Percentiles rank a stretch among this genome's conserved stretches.
phyloP scores from a whole-genome alignment of 2,888 invertebrate genomes.

The Dinocampus coccinellae region DNA sequence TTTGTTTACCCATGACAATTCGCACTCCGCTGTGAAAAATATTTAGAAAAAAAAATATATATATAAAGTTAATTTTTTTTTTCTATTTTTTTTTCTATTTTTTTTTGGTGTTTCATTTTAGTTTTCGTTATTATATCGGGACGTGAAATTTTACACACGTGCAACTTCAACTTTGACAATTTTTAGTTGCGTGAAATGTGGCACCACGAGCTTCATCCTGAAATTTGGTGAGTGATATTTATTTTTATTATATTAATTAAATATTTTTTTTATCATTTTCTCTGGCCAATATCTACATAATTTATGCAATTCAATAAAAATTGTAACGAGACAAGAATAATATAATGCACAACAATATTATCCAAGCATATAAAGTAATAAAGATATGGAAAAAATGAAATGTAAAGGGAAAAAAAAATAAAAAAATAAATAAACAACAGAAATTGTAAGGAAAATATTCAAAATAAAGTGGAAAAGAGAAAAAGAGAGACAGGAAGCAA shows the following conservation, averaged over 20 bases:
- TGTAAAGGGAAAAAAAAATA: constrained; percentile 7
- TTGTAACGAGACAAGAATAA: background rate
- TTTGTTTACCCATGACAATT: background rate
- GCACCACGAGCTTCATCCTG: constrained; percentile 4
- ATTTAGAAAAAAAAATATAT: too few relatives aligned
- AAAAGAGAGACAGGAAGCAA: constrained; percentile 10
- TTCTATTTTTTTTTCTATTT: background rate
- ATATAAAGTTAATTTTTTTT: background rate
- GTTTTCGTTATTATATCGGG: background rate
- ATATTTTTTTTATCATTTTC: background rate
- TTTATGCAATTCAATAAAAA: background rate
- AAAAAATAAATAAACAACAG: constrained; percentile 8
- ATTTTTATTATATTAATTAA: background rate
- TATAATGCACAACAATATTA: background rate
- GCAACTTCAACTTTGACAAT: background rate
- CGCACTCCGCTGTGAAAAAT: background rate
- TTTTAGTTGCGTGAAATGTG: constrained; percentile 6
- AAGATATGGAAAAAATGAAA: background rate
- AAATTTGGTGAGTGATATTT: constrained; percentile 25
- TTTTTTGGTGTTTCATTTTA: background rate
- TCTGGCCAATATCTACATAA: background rate
- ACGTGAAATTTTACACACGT: background rate
- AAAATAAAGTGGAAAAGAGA: background rate
- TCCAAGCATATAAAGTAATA: background rate
- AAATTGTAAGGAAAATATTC: background rate